A percentile compares a stretch with the other conserved stretches of the same genome.
Conservation (phyloP, 2,888 invertebrate genomes). For the Altica lythri region DNA sequence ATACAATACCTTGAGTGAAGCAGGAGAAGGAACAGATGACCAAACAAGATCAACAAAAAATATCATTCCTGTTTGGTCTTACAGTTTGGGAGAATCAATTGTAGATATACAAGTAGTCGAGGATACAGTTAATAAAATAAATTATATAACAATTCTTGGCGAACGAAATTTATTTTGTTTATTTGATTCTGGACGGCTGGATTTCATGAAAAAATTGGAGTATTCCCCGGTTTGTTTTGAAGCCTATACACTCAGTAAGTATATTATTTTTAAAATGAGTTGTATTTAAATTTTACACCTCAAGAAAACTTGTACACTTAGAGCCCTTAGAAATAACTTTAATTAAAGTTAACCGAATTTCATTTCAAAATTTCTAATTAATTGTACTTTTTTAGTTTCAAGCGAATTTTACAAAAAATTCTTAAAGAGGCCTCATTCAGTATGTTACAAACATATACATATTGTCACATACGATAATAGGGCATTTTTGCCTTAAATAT, state of each 20-base stretch:
- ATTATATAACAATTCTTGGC: constrained; percentile 78
- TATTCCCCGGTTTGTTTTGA: constrained; percentile 79
- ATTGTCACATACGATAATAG: too few species aligned
- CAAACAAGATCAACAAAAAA: constrained; percentile 63
- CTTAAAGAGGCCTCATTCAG: too few species aligned
- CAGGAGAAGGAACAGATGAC: constrained; percentile 65
- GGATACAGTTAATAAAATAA: constrained; percentile 62
- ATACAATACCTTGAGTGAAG: constrained; percentile 78
- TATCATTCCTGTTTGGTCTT: constrained; percentile 76
- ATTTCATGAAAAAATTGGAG: constrained; percentile 83
- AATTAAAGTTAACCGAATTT: too few species aligned
- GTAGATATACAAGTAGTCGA: constrained; percentile 57
- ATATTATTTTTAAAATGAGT: background rate
- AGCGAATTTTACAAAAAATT: too few species aligned
- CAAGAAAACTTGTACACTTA: too few species aligned
- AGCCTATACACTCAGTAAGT: constrained; percentile 72
- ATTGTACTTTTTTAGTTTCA: too few species aligned
- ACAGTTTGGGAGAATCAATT: constrained; percentile 72
- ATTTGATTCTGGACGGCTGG: constrained; percentile 78
- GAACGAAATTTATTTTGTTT: constrained; percentile 84
- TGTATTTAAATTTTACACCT: too few species aligned
- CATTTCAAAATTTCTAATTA: too few species aligned
- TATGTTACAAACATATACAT: too few species aligned
- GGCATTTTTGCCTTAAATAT: too few species aligned
- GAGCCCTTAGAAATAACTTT: background rate